Base-by-base conservation (phyloP, 1,140 invertebrate species). In the Drosophila azteca region DNA sequence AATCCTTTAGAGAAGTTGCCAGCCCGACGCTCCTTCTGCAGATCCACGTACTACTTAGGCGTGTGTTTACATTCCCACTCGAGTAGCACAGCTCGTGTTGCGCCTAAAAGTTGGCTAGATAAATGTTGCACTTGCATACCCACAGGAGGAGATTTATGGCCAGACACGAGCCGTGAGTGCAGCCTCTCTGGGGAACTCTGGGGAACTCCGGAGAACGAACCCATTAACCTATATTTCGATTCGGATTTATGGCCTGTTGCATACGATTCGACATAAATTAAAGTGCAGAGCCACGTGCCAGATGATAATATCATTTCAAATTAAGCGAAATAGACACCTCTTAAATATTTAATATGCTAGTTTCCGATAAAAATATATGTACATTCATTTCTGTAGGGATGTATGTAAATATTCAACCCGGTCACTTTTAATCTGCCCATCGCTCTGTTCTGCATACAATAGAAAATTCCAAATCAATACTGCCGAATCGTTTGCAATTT, bases 1-100 rank as follows among this genome's bases (percentile, higher is more conserved):
- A 84, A 84, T 84, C 80, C 64, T 72, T 79, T 77, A 60, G 49
- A 66, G 87, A 82, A 85, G 45, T 75, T 82, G 87, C 54, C 26
- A 5, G 49, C 35, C 29, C 35, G 29, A 6, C 7, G 13, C 24
- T 22, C 8, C 17, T 2, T 4, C 50, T 20, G 6, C 58, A 29
- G 7, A 20, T 22, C 17, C 31, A 31, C 13, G 3, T 9, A 13
- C 41, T 35, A 48, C 77, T 63, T 31, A 26, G 54, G 53, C 46
- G 49, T 54, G 31, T 76, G 71, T 61, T 76, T 60, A 64, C 68
- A 60, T 17, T 22, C 57, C 26, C 57, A 41, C 15, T 48, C 48
- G 20, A 48, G 50, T 26, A 43, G 55, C 31, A 17, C 31, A 17
- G 35, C 9, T 39, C 35, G 35, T 39, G 35, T 39, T 61, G 51